These are phyloP conservation scores for Pogonomyrmex barbatus DNA, from an alignment of 1,140 invertebrate genomes.

Conservation along the genomic window DNA sequence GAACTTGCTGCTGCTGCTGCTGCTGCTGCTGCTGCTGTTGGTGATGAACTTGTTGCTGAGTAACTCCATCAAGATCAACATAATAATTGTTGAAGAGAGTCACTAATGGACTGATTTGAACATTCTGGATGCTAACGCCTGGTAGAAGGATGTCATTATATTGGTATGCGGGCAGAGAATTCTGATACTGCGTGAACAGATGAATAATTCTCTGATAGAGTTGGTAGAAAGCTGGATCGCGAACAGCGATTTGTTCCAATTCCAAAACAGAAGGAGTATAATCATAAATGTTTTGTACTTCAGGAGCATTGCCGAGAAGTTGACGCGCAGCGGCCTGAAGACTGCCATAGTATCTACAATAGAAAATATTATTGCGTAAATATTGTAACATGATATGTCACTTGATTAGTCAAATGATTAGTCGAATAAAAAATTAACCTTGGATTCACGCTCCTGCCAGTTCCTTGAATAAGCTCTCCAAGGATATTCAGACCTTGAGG, in stretches of 20 bases:
- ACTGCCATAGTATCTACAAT: constrained; percentile 86
- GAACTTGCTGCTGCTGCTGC: neutral
- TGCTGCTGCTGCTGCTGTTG: constrained; percentile 48
- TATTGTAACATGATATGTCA: neutral
- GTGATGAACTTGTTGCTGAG: neutral
- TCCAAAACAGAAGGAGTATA: constrained; percentile 85
- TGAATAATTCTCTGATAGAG: constrained; percentile 85
- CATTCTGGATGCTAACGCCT: constrained; percentile 88
- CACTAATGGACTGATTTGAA: constrained; percentile 88
- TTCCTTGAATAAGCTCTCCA: constrained; percentile 85
- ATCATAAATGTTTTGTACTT: constrained; percentile 80
- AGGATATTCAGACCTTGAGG: constrained; percentile 85
- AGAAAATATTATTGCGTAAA: neutral
- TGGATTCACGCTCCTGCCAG: constrained; percentile 84
- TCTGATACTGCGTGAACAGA: constrained; percentile 86
- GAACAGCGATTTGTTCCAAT: constrained; percentile 83
- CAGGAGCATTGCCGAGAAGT: constrained; percentile 85
- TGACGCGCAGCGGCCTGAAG: constrained; percentile 87
- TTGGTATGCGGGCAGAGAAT: constrained; percentile 88
- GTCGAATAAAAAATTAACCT: constrained; percentile 62
- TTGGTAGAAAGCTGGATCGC: constrained; percentile 87
- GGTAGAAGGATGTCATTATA: constrained; percentile 88
- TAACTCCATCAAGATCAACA: constrained; percentile 86
- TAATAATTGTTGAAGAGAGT: constrained; percentile 88
- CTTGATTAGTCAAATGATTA: neutral